Conservation (phyloP, 2,797 vertebrate species). For the Chaetophractus vellerosus region DNA sequence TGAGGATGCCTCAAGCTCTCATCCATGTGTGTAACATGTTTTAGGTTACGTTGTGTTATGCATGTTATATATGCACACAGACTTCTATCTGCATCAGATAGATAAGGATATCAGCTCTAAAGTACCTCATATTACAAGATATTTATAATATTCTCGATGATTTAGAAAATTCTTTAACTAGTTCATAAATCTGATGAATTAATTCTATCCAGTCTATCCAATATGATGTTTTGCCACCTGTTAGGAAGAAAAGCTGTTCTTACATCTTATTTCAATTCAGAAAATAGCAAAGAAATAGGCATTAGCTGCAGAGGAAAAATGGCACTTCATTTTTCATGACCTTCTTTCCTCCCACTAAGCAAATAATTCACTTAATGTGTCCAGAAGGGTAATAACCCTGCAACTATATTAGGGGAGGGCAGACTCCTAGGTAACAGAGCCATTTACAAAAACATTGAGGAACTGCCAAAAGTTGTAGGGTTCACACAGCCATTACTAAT, state of each 20-base stretch:
- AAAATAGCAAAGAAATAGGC: slow-evolving; percentile 59
- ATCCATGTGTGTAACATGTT: background rate
- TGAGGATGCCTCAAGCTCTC: background rate
- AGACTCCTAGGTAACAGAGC: slow-evolving; percentile 46
- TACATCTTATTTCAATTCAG: slow-evolving; percentile 61
- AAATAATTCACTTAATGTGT: slow-evolving; percentile 72
- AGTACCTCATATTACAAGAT: background rate
- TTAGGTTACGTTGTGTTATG: background rate
- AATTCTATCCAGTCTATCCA: background rate
- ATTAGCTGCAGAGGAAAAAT: background rate
- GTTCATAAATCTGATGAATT: slow-evolving; percentile 15
- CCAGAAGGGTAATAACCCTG: slow-evolving; percentile 62
- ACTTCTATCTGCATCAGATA: background rate
- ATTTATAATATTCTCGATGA: background rate
- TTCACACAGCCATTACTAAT: slow-evolving; percentile 61
- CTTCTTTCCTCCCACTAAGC: slow-evolving; percentile 38
- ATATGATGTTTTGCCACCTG: slow-evolving; percentile 31
- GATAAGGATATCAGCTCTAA: background rate
- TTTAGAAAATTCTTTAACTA: slow-evolving; percentile 19
- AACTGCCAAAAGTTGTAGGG: slow-evolving; percentile 17
- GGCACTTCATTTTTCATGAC: slow-evolving; percentile 58
- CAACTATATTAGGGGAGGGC: background rate
- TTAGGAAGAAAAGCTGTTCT: slow-evolving; percentile 59
- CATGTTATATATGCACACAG: background rate
- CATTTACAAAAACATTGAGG: slow-evolving; percentile 62